These are phyloP conservation scores for Philereme vetulata DNA, from an alignment of 2,888 invertebrate species.

Conservation along the genomic window DNA sequence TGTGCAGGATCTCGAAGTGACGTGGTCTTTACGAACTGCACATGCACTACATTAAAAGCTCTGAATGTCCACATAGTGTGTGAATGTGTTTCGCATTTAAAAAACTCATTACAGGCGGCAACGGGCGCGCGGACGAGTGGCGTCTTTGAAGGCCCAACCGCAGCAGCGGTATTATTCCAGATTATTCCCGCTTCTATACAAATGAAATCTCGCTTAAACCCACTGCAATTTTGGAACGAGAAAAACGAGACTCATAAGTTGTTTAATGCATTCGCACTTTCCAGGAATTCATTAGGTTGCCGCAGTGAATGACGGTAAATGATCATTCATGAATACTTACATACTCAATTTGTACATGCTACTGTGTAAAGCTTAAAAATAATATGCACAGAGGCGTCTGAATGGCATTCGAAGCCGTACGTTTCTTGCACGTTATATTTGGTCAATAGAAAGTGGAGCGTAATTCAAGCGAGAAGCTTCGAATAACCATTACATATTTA, in stretches of 20 bases:
- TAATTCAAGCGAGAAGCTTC: conserved; percentile 64
- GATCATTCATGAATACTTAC: not conserved
- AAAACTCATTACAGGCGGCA: conserved; percentile 82
- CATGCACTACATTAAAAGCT: conserved; percentile 65
- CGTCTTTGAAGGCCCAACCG: conserved; percentile 81
- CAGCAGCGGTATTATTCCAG: conserved; percentile 81
- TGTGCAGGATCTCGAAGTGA: conserved; percentile 31
- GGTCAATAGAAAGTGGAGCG: conserved; percentile 60
- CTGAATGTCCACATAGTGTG: conserved; percentile 64
- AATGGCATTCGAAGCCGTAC: conserved; percentile 6
- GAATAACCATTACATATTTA: conserved; percentile 78
- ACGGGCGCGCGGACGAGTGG: conserved; percentile 76
- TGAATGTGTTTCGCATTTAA: conserved; percentile 80
- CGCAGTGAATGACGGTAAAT: conserved; percentile 30
- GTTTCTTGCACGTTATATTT: conserved; percentile 49
- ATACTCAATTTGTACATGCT: not conserved
- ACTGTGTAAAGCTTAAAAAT: conserved; percentile 4
- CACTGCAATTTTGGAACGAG: conserved; percentile 81
- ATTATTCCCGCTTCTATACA: conserved; percentile 81
- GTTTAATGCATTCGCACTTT: conserved; percentile 76
- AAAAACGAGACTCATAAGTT: conserved; percentile 78
- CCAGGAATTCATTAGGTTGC: conserved; percentile 63
- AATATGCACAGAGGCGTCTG: conserved; percentile 1
- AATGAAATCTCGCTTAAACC: conserved; percentile 83
- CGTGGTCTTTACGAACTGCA: conserved; percentile 53